These are phyloP conservation scores for Aphelinus atriplicis DNA, from an alignment of 1,140 invertebrate species.

Conservation along the genomic window DNA sequence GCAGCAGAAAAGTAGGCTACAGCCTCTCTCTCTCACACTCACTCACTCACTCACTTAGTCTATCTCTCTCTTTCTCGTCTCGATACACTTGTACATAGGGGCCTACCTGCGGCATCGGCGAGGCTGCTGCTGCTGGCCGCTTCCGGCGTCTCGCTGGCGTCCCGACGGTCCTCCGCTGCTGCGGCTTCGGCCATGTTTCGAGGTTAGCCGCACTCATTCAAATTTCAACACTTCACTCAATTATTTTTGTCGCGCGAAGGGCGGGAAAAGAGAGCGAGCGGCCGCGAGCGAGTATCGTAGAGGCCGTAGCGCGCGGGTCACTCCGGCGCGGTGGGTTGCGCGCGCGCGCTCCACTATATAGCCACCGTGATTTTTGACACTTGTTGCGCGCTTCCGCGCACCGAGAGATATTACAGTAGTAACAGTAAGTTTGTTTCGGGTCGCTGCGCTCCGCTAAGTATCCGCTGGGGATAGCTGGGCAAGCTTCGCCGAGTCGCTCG, in stretches of 20 bases:
- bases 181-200: conserved; percentile 28
- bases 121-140: background rate
- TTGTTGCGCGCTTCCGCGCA: background rate
- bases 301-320: too few relatives aligned
- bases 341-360: background rate
- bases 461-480: background rate
- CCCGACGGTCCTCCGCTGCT: background rate
- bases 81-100: background rate
- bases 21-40: background rate
- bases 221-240: too few relatives aligned
- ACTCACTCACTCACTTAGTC: background rate
- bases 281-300: background rate
- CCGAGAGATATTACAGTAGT: too few relatives aligned
- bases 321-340: background rate
- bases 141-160: background rate
- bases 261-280: background rate
- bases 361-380: background rate
- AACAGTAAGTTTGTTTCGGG: background rate
- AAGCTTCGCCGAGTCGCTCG: background rate
- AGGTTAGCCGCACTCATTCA: conserved; percentile 18
- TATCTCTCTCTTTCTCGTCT: background rate
- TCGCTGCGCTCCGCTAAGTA: background rate
- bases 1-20: background rate
- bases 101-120: conserved; percentile 15
- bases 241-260: too few relatives aligned